A percentile compares a stretch with the other conserved stretches of the same genome.
These are phyloP conservation scores for Lates japonicus DNA, from an alignment of 2,797 vertebrate genomes.

Conservation along the genomic window DNA sequence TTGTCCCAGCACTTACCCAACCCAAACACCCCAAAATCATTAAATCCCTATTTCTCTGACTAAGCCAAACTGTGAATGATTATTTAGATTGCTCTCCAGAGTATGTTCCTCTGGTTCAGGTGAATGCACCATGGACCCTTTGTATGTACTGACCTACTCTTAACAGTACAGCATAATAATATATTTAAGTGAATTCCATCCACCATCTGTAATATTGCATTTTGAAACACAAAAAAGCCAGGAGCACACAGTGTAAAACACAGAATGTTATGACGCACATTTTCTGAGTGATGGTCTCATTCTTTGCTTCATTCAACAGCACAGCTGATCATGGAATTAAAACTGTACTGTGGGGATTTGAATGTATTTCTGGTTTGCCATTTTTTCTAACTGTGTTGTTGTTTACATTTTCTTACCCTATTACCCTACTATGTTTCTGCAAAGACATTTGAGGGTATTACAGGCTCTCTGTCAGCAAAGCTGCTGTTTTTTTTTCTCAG, in stretches of 20 bases:
- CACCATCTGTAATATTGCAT: too few relatives aligned
- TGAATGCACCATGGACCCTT: not conserved
- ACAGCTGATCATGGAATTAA: not conserved
- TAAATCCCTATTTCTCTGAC: conserved; percentile 9
- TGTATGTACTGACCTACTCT: conserved; percentile 3
- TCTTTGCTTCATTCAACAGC: not conserved
- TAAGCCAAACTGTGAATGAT: not conserved
- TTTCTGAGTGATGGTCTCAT: not conserved
- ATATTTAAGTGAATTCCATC: not conserved
- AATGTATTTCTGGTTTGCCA: not conserved
- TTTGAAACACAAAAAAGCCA: not conserved
- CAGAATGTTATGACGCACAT: not conserved
- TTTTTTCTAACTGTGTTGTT: too few relatives aligned
- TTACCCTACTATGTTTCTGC: not conserved
- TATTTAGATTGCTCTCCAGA: not conserved
- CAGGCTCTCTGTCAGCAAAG: not conserved
- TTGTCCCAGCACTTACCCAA: not conserved
- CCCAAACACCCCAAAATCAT: not conserved
- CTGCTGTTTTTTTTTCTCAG: not conserved
- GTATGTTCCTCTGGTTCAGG: not conserved
- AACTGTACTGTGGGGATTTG: not conserved
- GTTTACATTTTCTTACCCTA: too few relatives aligned
- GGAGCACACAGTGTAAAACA: not conserved
- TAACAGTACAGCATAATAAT: not conserved
- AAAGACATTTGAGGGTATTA: not conserved